Conservation (phyloP, 2,113 vertebrate species). For the Corythaeola cristata region DNA sequence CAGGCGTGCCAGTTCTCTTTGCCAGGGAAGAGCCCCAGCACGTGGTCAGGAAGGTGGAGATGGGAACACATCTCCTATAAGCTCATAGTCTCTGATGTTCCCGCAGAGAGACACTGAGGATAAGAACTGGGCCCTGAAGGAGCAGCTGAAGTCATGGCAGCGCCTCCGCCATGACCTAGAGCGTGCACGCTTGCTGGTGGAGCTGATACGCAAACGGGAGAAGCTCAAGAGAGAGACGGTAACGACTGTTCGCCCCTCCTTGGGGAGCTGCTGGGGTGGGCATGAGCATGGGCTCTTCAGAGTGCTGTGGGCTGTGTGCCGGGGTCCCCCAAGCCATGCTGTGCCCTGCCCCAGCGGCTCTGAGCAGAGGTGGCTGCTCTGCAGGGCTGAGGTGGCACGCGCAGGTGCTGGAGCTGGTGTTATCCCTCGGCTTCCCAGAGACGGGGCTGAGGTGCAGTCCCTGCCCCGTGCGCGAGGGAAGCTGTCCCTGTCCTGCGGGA, state of each 20-base stretch:
- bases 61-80: background rate
- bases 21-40: background rate
- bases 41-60: background rate
- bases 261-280: slow-evolving; percentile 31
- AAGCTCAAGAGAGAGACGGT: slow-evolving; percentile 98
- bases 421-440: background rate
- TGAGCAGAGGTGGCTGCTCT: slow-evolving; percentile 2
- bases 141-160: slow-evolving; percentile 99
- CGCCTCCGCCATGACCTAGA: slow-evolving; percentile 95
- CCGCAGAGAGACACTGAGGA: slow-evolving; percentile 92
- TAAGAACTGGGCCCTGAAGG: slow-evolving; percentile 92
- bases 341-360: background rate
- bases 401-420: background rate
- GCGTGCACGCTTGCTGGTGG: slow-evolving; percentile 93
- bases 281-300: background rate
- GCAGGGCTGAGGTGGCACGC: background rate
- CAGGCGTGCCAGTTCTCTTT: background rate
- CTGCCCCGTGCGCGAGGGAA: background rate
- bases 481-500: background rate
- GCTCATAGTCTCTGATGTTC: slow-evolving; percentile 60
- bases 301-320: background rate
- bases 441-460: background rate
- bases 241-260: slow-evolving; percentile 50
- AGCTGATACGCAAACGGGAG: slow-evolving; percentile 97
- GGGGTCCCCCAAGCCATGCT: background rate